These are phyloP conservation scores for Drosophila ustulata DNA, from an alignment of 2,888 invertebrate species.

Conservation along the genomic window DNA sequence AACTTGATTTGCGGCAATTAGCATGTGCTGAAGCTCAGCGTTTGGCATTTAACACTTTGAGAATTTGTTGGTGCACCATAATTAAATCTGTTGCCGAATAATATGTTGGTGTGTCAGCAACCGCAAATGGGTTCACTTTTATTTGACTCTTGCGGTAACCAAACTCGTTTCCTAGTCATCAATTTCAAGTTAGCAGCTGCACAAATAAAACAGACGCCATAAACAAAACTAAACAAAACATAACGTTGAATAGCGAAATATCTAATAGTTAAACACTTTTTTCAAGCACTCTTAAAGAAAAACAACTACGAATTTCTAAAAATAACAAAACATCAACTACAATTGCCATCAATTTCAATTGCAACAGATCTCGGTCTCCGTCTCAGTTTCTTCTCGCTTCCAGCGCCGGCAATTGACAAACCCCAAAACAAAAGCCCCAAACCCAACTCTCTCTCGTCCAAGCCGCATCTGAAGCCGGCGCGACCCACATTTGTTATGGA, in stretches of 20 bases:
- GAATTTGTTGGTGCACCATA: slow-evolving; percentile 46
- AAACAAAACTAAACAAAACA: slow-evolving; percentile 30
- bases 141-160: neutral
- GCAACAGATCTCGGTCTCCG: slow-evolving; percentile 49
- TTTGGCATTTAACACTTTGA: slow-evolving; percentile 53
- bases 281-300: slow-evolving; percentile 44
- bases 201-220: slow-evolving; percentile 52
- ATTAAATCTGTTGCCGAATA: slow-evolving; percentile 49
- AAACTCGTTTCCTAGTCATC: slow-evolving; percentile 43
- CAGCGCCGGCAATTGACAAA: slow-evolving; percentile 67
- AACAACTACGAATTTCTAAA: slow-evolving; percentile 53
- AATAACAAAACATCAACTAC: slow-evolving; percentile 65
- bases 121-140: slow-evolving; percentile 20
- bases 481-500: slow-evolving; percentile 65
- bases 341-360: slow-evolving; percentile 67
- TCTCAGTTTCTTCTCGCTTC: slow-evolving; percentile 18
- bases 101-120: slow-evolving; percentile 30
- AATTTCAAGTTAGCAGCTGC: slow-evolving; percentile 61
- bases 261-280: slow-evolving; percentile 25
- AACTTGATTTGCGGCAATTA: slow-evolving; percentile 48
- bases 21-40: slow-evolving; percentile 15
- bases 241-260: slow-evolving; percentile 18
- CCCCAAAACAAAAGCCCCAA: slow-evolving; percentile 14
- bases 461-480: slow-evolving; percentile 16
- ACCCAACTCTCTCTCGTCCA: slow-evolving; percentile 31